Conservation (phyloP, 2,797 vertebrate species). For the Xiphophorus birchmanni region DNA sequence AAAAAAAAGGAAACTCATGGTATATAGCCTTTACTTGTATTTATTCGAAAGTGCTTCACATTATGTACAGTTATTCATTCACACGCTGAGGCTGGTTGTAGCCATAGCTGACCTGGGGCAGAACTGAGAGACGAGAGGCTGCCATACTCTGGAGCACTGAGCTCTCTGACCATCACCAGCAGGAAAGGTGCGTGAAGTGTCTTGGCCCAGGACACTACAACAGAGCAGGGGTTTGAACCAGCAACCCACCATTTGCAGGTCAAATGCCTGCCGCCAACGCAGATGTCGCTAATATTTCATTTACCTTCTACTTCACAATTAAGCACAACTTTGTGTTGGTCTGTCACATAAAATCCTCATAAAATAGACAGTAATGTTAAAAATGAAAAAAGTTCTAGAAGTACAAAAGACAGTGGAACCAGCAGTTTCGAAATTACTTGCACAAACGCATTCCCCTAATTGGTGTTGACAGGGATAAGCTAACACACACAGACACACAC, state of each 20-base stretch:
- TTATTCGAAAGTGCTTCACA: not conserved
- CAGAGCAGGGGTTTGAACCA: too few species aligned
- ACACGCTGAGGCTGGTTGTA: too few species aligned
- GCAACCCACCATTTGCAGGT: too few species aligned
- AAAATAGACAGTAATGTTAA: not conserved
- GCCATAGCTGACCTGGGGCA: too few species aligned
- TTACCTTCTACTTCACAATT: not conserved
- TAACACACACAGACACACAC: not conserved
- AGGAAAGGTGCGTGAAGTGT: too few species aligned
- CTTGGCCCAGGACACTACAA: too few species aligned
- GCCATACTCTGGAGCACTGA: too few species aligned
- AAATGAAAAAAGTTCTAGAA: not conserved
- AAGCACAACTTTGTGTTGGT: not conserved
- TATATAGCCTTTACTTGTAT: not conserved
- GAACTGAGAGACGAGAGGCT: too few species aligned
- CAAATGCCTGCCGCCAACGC: too few species aligned
- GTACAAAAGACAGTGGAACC: too few species aligned
- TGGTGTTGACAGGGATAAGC: not conserved
- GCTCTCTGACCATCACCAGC: too few species aligned
- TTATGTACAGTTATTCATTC: too few species aligned
- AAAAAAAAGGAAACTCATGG: not conserved
- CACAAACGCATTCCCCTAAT: not conserved
- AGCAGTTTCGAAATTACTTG: not conserved
- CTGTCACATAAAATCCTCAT: not conserved
- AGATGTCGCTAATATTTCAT: not conserved